Evolutionary conservation across 2,113 vertebrate genomes (phyloP), one percentile per base, ranked within the genome.

Genomic region (Gallinago paraguaiae): DNA sequence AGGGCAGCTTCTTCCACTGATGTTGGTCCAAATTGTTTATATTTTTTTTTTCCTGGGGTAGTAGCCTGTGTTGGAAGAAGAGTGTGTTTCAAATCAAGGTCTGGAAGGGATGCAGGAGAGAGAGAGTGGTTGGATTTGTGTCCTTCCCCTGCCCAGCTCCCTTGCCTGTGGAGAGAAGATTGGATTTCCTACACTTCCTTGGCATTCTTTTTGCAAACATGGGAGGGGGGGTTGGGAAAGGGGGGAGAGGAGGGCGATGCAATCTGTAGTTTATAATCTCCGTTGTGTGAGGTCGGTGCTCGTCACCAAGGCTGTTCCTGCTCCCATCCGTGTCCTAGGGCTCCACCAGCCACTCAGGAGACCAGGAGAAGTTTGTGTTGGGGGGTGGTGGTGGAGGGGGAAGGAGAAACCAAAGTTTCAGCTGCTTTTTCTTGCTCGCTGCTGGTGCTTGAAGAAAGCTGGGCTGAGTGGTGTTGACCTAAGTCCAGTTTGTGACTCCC

Each of bases 221-320:
- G 7, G 18, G 17, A 18, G 4, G 2, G 1, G 10, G 17, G n/a
- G 15, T 16, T 10, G 10, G 27, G 9, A 10, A 64, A 25, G 30
- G 54, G 10, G 18, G 16, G 78, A 37, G 50, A 65, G 33, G 7
- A 46, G 35, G 9, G 4, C 0, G 0, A 2, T 22, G 59, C 2
- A 8, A 33, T 60, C 51, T 56, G 2, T 27, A 39, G 7, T 20
- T 33, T 37, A 1, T 17, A 5, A 35, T 27, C n/a, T 57, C 2
- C 27, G 63, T 43, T 31, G 39, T 31, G 28, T 7, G 39, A 65
- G 63, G 60, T 60, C 35, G 20, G 19, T 20, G 65, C 53, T 90
- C 14, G 17, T 53, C 19, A 39, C 11, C 45, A n/a, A 56, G 48
- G 48, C 39, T 54, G 2, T 23, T 75, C 43, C 70, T 79, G 75